Evolutionary conservation across 1,140 invertebrate genomes (phyloP).

Genomic region (Zaprionus capensis): DNA sequence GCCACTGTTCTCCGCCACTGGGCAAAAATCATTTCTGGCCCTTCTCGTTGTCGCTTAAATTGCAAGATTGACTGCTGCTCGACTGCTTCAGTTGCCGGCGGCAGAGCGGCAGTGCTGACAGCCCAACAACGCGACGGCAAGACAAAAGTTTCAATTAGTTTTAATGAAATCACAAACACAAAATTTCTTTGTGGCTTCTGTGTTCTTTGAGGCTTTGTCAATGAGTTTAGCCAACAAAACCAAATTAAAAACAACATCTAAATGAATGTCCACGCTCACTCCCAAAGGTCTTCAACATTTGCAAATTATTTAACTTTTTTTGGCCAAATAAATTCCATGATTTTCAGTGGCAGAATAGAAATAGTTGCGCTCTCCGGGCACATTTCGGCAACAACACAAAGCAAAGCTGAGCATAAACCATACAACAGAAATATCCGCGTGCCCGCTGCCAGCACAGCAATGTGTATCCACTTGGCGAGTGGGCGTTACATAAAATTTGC

Average conservation of each 20-base stretch:
- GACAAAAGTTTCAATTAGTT: slow-evolving; percentile 79
- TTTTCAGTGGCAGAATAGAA: slow-evolving; percentile 65
- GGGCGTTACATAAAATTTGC: slow-evolving; percentile 77
- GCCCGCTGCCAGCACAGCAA: slow-evolving; percentile 42
- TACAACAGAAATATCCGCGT: slow-evolving; percentile 28
- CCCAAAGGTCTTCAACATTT: slow-evolving; percentile 24
- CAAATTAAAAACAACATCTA: slow-evolving; percentile 76
- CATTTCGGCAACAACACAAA: slow-evolving; percentile 2
- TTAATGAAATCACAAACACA: slow-evolving; percentile 79
- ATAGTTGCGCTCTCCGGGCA: slow-evolving; percentile 17
- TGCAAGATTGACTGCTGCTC: slow-evolving; percentile 68
- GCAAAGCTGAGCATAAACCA: slow-evolving; percentile 7
- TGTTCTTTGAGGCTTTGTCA: slow-evolving; percentile 69
- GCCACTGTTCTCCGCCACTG: slow-evolving; percentile 4
- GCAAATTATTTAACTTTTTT: slow-evolving; percentile 67
- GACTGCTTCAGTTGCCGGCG: slow-evolving; percentile 1
- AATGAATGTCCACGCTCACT: slow-evolving; percentile 63
- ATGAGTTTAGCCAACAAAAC: slow-evolving; percentile 69
- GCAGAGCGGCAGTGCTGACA: neutral
- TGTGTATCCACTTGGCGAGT: slow-evolving; percentile 61
- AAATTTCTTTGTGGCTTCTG: slow-evolving; percentile 50
- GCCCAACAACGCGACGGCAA: neutral
- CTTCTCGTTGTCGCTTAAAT: slow-evolving; percentile 59
- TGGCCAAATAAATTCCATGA: slow-evolving; percentile 70
- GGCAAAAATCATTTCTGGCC: slow-evolving; percentile 53